Evolutionary conservation across 2,888 invertebrate species (phyloP).

Genomic region (Coleophora flavipennella): DNA sequence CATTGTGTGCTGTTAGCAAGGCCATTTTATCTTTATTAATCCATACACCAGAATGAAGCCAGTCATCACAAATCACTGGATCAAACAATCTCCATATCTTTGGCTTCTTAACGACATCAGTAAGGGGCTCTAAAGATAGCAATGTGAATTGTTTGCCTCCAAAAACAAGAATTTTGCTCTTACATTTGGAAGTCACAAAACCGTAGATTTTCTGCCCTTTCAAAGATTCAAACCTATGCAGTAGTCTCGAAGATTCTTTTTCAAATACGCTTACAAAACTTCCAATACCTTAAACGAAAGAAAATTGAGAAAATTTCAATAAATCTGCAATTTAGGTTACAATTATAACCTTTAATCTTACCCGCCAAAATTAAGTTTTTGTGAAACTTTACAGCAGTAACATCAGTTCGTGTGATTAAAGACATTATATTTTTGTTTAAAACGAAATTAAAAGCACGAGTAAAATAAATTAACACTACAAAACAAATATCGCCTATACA

Average conservation of each 20-base stretch:
- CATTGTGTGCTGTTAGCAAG: constrained; percentile 78
- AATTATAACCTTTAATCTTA: constrained; percentile 27
- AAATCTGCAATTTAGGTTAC: background rate
- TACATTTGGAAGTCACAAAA: constrained; percentile 40
- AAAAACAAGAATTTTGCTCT: constrained; percentile 55
- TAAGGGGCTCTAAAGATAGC: constrained; percentile 10
- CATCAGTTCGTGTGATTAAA: constrained; percentile 46
- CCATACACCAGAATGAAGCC: constrained; percentile 76
- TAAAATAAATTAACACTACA: too few relatives aligned
- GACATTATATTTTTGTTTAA: constrained; percentile 17
- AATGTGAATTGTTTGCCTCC: constrained; percentile 72
- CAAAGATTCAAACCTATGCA: constrained; percentile 30
- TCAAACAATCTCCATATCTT: constrained; percentile 22
- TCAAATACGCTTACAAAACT: constrained; percentile 48
- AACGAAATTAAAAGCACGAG: background rate
- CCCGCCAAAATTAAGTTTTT: constrained; percentile 58
- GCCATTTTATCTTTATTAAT: constrained; percentile 54
- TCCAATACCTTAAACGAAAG: constrained; percentile 65
- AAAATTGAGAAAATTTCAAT: constrained; percentile 2
- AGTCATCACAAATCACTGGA: constrained; percentile 67
- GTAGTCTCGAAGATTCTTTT: constrained; percentile 20
- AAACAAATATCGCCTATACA: too few relatives aligned
- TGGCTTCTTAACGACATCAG: constrained; percentile 12
- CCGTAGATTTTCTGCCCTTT: constrained; percentile 74
- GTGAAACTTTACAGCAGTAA: constrained; percentile 63